A percentile compares a stretch with the other conserved stretches of the same genome.
phyloP scores from a whole-genome alignment of 2,113 vertebrate genomes.

The Perca fluviatilis region DNA sequence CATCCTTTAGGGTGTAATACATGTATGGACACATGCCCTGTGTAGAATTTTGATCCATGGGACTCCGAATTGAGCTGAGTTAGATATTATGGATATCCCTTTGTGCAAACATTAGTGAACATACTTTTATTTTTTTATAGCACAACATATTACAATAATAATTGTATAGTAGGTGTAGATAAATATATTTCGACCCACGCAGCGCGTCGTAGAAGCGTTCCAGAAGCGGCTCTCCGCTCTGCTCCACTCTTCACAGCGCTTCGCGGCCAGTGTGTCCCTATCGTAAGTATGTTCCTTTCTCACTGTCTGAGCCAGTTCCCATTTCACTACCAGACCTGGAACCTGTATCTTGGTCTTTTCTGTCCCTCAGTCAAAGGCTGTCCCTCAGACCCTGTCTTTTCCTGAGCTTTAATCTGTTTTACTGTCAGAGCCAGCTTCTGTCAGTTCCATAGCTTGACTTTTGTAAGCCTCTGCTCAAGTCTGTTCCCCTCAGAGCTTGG shows the following conservation, averaged over 20 bases:
- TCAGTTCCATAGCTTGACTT: constrained; percentile 29
- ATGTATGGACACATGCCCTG: not conserved
- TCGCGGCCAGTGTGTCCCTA: too few species aligned
- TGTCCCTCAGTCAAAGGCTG: constrained; percentile 12
- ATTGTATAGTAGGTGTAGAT: not conserved
- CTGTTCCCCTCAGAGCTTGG: constrained; percentile 19
- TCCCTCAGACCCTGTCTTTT: constrained; percentile 22
- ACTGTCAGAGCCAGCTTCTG: constrained; percentile 3
- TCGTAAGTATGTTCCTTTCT: not conserved
- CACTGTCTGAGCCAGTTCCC: constrained; percentile 1
- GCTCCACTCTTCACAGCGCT: too few species aligned
- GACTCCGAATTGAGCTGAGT: not conserved
- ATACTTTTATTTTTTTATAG: not conserved
- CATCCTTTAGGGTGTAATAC: not conserved
- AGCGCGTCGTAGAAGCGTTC: too few species aligned
- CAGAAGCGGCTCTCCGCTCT: too few species aligned
- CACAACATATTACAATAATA: not conserved
- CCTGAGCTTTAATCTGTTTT: constrained; percentile 15
- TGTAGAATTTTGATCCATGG: not conserved
- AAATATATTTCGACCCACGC: not conserved
- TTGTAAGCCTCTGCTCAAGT: constrained; percentile 1
- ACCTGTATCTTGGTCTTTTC: not conserved
- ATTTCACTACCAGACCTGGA: constrained; percentile 16
- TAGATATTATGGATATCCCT: constrained; percentile 4
- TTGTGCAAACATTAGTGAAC: not conserved